Evolutionary conservation across 2,888 invertebrate species (phyloP).

Genomic region (Ecliptopera silaceata): DNA sequence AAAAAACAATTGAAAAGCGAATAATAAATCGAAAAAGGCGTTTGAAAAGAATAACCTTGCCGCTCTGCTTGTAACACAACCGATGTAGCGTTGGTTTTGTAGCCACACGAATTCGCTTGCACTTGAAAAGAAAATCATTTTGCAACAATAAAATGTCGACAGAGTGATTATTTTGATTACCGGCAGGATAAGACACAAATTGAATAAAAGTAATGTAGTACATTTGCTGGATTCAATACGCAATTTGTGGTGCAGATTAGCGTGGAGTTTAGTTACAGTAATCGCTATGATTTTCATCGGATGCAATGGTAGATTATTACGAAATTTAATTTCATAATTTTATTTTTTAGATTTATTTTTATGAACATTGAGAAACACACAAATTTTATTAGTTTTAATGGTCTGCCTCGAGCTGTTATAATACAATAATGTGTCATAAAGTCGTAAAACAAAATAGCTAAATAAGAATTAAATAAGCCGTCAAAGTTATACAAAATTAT

Average conservation of each 20-base stretch:
- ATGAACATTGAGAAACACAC: background rate
- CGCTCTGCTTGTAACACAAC: background rate
- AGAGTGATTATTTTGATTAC: constrained; percentile 29
- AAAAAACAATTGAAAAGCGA: background rate
- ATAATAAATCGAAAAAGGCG: too few relatives aligned
- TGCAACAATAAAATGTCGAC: constrained; percentile 42
- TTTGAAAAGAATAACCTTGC: too few relatives aligned
- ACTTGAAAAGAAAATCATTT: constrained; percentile 33
- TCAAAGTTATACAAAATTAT: background rate
- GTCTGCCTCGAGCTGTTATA: background rate
- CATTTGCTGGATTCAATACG: constrained; percentile 30
- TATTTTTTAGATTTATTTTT: background rate
- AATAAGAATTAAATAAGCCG: background rate
- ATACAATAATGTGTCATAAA: background rate
- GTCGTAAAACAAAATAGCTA: background rate
- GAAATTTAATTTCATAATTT: too few relatives aligned
- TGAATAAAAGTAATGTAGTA: constrained; percentile 34
- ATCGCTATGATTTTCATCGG: constrained; percentile 18
- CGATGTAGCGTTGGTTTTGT: background rate
- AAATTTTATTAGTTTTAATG: background rate
- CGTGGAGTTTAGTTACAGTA: constrained; percentile 14
- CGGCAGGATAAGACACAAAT: constrained; percentile 35
- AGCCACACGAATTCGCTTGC: constrained; percentile 9
- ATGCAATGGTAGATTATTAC: constrained; percentile 17
- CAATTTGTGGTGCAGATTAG: constrained; percentile 38